Evolutionary conservation across 1,140 invertebrate species (phyloP).

Genomic region (Camponotus pennsylvanicus): DNA sequence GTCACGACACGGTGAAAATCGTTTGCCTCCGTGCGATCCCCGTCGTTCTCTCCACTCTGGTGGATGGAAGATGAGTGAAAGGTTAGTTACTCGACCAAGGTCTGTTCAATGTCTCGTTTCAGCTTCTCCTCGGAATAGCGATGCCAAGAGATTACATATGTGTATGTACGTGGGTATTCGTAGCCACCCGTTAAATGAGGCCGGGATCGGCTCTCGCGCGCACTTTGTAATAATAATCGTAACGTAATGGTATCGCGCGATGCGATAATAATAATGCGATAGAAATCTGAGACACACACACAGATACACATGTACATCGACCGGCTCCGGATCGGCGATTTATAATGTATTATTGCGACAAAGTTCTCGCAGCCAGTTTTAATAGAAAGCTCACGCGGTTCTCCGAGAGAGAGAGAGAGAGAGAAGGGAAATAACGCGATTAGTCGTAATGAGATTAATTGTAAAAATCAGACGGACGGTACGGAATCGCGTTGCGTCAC

Average conservation of each 20-base stretch:
- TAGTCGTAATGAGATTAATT: not conserved
- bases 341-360: not conserved
- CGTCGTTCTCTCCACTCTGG: slow-evolving; percentile 41
- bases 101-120: slow-evolving; percentile 72
- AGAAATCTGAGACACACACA: slow-evolving; percentile 27
- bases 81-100: slow-evolving; percentile 73
- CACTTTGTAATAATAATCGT: slow-evolving; percentile 38
- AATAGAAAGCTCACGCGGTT: slow-evolving; percentile 26
- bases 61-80: slow-evolving; percentile 76
- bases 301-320: too few relatives aligned
- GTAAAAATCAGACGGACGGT: slow-evolving; percentile 15
- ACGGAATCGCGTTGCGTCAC: slow-evolving; percentile 13
- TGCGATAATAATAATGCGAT: slow-evolving; percentile 48
- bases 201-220: slow-evolving; percentile 14
- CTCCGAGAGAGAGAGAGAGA: not conserved
- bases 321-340: not conserved
- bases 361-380: not conserved
- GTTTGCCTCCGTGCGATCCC: slow-evolving; percentile 64
- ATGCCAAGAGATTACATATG: not conserved
- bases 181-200: slow-evolving; percentile 27
- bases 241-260: slow-evolving; percentile 40
- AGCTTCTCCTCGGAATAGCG: slow-evolving; percentile 44
- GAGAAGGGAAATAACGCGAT: not conserved
- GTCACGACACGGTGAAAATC: slow-evolving; percentile 68
- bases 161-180: not conserved